Percentiles rank a stretch among this genome's conserved stretches.
These are phyloP conservation scores for Hermodice carunculata DNA, from an alignment of 2,888 invertebrate species.

Conservation along the genomic window DNA sequence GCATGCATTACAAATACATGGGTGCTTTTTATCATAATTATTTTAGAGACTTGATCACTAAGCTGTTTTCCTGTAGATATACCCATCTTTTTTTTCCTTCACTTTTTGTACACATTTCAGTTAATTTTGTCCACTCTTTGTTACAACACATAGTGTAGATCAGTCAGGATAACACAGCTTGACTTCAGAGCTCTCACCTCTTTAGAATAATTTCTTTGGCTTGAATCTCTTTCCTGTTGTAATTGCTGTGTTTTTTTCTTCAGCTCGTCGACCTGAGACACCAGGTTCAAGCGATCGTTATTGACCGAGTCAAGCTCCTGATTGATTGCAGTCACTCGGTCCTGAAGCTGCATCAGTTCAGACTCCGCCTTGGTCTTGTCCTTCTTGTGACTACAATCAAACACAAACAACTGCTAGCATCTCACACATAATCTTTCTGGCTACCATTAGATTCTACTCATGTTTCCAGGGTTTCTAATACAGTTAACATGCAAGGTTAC, in stretches of 20 bases:
- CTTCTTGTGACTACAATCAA: conserved; percentile 49
- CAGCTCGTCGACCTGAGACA: conserved; percentile 58
- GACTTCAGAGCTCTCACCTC: conserved; percentile 47
- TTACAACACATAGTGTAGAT: neutral
- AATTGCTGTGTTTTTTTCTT: conserved; percentile 51
- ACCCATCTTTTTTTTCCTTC: too few species aligned
- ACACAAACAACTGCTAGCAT: too few species aligned
- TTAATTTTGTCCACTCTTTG: neutral
- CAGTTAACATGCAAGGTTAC: too few species aligned
- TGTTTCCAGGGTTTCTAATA: too few species aligned
- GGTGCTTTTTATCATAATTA: too few species aligned
- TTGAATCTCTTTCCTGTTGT: conserved; percentile 60
- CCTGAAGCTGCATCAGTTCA: conserved; percentile 52
- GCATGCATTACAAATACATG: too few species aligned
- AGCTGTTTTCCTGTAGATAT: too few species aligned
- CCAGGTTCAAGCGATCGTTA: conserved; percentile 53
- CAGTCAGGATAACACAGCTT: neutral
- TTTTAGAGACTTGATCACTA: too few species aligned
- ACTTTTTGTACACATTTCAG: too few species aligned
- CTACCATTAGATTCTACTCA: too few species aligned
- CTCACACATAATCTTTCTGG: too few species aligned
- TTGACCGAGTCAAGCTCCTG: conserved; percentile 57
- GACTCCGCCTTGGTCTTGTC: conserved; percentile 49
- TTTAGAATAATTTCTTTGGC: conserved; percentile 59
- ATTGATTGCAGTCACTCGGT: conserved; percentile 53